Evolutionary conservation across 2,113 vertebrate species (phyloP).

Genomic region (Aphyosemion australe): DNA sequence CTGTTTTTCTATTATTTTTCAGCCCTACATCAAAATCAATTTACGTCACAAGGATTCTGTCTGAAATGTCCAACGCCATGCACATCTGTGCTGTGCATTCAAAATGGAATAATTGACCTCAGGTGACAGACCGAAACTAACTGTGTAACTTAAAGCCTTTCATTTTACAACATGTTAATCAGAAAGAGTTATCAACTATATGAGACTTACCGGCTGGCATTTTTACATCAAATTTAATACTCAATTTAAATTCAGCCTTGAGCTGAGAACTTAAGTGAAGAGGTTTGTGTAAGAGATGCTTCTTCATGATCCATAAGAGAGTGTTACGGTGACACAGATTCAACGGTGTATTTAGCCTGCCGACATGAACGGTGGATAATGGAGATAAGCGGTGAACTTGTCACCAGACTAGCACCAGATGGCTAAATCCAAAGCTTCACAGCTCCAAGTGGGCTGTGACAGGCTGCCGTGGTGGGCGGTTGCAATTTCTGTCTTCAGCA

Average conservation of each 20-base stretch:
- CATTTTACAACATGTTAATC: background rate
- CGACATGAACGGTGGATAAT: constrained; percentile 18
- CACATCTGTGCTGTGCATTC: background rate
- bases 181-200: background rate
- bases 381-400: constrained; percentile 39
- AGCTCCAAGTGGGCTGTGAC: constrained; percentile 58
- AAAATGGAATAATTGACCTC: background rate
- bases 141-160: background rate
- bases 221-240: background rate
- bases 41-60: background rate
- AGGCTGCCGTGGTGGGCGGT: constrained; percentile 67
- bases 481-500: no score
- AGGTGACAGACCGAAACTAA: background rate
- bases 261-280: background rate
- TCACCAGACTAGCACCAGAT: constrained; percentile 58
- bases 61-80: background rate
- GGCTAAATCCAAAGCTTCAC: constrained; percentile 64
- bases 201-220: background rate
- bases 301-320: background rate
- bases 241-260: background rate
- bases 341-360: constrained; percentile 1
- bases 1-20: no score
- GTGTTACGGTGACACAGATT: constrained; percentile 8
- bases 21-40: background rate
- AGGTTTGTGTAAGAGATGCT: background rate